Base-by-base conservation (phyloP, 2,113 vertebrate genomes). In the Mirza zaza region DNA sequence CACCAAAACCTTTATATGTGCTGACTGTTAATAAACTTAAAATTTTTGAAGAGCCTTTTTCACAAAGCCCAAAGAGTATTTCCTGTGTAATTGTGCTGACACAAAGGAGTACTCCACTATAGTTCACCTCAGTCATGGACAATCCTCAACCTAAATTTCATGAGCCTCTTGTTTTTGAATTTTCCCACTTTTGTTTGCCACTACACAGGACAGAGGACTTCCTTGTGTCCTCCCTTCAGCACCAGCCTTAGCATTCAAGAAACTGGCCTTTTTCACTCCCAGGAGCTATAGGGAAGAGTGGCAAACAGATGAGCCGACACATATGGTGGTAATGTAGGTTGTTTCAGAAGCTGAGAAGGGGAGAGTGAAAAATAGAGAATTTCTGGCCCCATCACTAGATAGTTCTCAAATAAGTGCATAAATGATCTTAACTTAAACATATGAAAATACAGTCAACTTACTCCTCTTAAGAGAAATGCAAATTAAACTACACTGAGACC, bases 11-110 rank as follows among this genome's bases (percentile, higher is more conserved):
- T 98, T 97, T 83, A 91, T 59, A 91, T 93, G 85, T 96, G 95
- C 97, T 97, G 96, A 98, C 87, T 97, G 81, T 96, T 96, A 96
- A 92, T 96, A 97, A 96, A 94, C 97, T 97, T 97, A 97, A 98
- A 98, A 97, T 90, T 85, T 63, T 73, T 81, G 87, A 39, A 71
- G 79, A 97, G 34, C 29, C 71, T 97, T 96, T 90, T 98, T 87
- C 94, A 68, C 95, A 98, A 98, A 98, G 92, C 48, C 68, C 83
- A 92, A 97, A 97, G 91, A 90, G 21, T 80, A 65, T 93, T 97
- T 98, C 92, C 96, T 91, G 75, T 65, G 0, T 98, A 98, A 97
- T 87, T 96, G 88, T 96, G 68, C 91, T 95, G 76, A 95, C 87
- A 87, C 88, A 96, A 94, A 96, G 91, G 92, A 57, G 89, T 36